phyloP scores from a whole-genome alignment of 2,113 vertebrate species.

The Tragelaphus buxtoni region DNA sequence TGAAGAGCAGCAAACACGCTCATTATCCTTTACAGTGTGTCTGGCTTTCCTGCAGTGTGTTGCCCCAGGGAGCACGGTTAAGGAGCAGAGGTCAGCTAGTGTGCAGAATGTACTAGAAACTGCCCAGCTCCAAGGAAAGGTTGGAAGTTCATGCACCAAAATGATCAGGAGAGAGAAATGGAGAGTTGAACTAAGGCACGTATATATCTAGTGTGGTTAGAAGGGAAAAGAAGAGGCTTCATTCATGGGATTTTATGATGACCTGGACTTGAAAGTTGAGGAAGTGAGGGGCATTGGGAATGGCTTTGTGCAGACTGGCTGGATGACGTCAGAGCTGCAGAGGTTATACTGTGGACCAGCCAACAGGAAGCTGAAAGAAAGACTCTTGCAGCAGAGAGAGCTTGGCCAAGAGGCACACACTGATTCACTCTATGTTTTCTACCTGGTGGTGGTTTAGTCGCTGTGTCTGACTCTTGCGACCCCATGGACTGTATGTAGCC shows the following conservation, averaged over 20 bases:
- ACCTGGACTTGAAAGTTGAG: not conserved
- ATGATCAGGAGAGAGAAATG: not conserved
- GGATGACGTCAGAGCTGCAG: not conserved
- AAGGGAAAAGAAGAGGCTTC: not conserved
- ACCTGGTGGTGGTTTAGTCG: not conserved
- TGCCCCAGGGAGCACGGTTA: not conserved
- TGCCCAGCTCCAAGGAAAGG: not conserved
- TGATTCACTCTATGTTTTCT: not conserved
- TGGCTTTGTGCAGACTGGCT: not conserved
- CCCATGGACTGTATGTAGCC: not conserved
- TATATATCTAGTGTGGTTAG: not conserved
- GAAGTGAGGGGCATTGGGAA: not conserved
- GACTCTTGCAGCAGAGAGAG: not conserved
- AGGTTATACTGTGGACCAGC: not conserved
- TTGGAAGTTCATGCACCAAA: not conserved
- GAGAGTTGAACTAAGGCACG: not conserved
- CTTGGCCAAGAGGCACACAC: not conserved
- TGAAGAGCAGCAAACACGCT: not conserved
- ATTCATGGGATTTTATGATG: not conserved
- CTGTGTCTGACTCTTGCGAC: fast-evolving
- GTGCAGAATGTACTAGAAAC: not conserved
- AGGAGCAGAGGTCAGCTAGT: not conserved
- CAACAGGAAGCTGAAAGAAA: not conserved
- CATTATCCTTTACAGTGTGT: not conserved
- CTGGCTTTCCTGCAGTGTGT: not conserved